These are phyloP conservation scores for Fundulus diaphanus DNA, from an alignment of 2,797 vertebrate genomes.

Conservation along the genomic window DNA sequence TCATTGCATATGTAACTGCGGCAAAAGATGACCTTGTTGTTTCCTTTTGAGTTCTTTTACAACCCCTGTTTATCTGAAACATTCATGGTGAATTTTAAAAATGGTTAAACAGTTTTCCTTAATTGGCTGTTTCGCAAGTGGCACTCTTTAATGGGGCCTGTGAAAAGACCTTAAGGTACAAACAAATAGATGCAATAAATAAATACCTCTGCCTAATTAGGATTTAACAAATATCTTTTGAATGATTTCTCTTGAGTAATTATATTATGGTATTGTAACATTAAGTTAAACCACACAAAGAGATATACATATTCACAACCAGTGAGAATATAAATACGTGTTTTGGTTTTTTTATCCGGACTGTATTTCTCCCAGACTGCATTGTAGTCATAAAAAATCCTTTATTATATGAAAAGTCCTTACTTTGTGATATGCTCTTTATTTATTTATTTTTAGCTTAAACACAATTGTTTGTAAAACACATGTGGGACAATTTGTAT, in stretches of 20 bases:
- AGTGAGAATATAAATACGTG: background rate
- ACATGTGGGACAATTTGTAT: conserved; percentile 19
- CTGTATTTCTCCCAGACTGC: background rate
- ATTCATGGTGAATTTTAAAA: background rate
- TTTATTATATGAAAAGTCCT: no score
- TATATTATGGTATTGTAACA: background rate
- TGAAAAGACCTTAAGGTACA: background rate
- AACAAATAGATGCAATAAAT: background rate
- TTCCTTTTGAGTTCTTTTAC: background rate
- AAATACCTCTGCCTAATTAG: background rate
- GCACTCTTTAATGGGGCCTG: background rate
- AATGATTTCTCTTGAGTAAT: background rate
- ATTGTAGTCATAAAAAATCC: background rate
- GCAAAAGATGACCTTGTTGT: background rate
- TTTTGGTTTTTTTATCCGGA: background rate
- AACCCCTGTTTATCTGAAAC: background rate
- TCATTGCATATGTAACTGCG: background rate
- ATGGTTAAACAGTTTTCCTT: background rate
- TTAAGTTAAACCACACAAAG: background rate
- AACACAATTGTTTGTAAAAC: conserved; percentile 39
- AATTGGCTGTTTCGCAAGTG: background rate
- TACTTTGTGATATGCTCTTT: no score
- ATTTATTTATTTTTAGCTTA: conserved; percentile 10
- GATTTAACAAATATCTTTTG: background rate
- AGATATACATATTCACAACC: background rate